Evolutionary conservation across 2,113 vertebrate genomes (phyloP), one percentile per base, ranked within the genome.

Genomic region (Corythornis madagascariensis): DNA sequence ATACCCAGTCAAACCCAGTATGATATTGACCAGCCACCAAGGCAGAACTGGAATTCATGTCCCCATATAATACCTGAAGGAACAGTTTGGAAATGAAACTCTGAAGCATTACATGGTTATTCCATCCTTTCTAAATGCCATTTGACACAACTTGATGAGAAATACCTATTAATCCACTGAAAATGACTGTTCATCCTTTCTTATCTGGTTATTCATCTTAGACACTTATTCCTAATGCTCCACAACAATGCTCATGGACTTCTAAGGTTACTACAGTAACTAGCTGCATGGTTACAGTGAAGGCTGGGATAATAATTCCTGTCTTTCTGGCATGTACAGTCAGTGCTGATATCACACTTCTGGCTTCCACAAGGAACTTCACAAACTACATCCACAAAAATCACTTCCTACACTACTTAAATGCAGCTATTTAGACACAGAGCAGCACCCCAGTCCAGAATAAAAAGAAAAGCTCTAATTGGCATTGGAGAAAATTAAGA

Each of bases 401-500:
- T 59, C 16, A 45, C 29, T 76, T 77, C 63, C 60, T 78, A 38
- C 2, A 0, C 35, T 42, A 33, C 28, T 65, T 61, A 84, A 84
- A 59, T 11, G 16, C 12, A 31, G 64, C 35, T 12, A 11, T 66
- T 91, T 55, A 83, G 38, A 75, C 2, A 1, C 61, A 87, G 35
- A 73, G 20, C 28, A 29, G 61, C 84, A 79, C 57, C 48, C 83
- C 26, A 24, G 52, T 18, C 59, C 48, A 66, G 52, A 87, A 91
- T 56, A 80, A 85, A 83, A 90, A 74, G 28, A 6, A 92, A 52
- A 21, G 26, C n/a, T 66, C 61, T 87, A 90, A 95, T 43, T 83
- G 74, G 59, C 33, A 66, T 25, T 40, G 12, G 64, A 87, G 75
- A 76, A 96, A 94, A 94, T 87, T 19, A 79, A 79, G 70, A 82